phyloP scores from a whole-genome alignment of 2,113 vertebrate genomes.

The Coptodon bakossiorum region DNA sequence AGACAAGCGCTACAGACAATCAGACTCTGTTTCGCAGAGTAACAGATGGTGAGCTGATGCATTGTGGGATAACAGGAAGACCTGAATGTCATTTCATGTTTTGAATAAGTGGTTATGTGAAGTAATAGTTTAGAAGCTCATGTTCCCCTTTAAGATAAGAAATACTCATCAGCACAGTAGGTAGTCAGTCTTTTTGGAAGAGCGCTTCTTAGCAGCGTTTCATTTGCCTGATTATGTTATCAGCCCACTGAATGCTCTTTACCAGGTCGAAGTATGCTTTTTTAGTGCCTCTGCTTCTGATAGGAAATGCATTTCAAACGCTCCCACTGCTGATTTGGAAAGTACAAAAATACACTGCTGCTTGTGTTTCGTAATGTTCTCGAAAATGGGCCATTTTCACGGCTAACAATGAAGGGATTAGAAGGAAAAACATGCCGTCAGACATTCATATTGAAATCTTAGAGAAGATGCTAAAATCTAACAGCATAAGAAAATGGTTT shows the following conservation, averaged over 20 bases:
- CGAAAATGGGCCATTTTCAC: slow-evolving; percentile 23
- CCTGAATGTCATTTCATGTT: background rate
- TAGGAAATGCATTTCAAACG: slow-evolving; percentile 21
- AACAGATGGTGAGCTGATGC: slow-evolving; percentile 9
- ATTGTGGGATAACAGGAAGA: background rate
- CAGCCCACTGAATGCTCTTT: background rate
- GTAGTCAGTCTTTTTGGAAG: background rate
- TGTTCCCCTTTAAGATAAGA: background rate
- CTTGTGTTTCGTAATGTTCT: slow-evolving; percentile 29
- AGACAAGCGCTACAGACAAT: background rate
- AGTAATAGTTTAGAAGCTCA: background rate
- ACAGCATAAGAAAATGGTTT: background rate
- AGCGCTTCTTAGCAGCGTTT: background rate
- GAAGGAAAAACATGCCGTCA: slow-evolving; percentile 1
- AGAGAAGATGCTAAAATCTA: background rate
- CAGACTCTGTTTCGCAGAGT: background rate
- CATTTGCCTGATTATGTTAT: background rate
- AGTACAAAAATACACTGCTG: slow-evolving; percentile 33
- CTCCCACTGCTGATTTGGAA: slow-evolving; percentile 5
- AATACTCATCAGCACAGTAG: background rate
- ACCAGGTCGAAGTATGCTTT: slow-evolving; percentile 4
- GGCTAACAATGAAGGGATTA: slow-evolving; percentile 37
- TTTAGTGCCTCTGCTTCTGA: slow-evolving; percentile 1
- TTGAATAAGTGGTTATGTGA: background rate
- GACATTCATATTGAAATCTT: slow-evolving; percentile 14